A percentile compares a stretch with the other conserved stretches of the same genome.
Evolutionary conservation across 2,797 vertebrate species (phyloP).

Genomic region (Mycteria americana): DNA sequence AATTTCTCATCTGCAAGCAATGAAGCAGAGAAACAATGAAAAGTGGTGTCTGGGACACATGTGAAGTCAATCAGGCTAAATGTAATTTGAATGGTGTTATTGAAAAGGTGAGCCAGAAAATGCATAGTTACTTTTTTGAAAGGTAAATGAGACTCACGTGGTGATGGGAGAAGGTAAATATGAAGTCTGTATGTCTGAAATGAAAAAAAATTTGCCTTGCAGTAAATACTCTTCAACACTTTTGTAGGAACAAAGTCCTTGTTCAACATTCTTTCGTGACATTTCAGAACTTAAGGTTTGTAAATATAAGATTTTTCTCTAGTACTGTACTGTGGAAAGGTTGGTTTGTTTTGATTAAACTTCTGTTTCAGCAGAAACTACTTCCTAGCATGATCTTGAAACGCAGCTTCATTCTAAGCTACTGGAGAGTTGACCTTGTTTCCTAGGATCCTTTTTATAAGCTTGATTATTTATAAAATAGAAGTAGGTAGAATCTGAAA

Average conservation of each 20-base stretch:
- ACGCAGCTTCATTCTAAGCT: neutral
- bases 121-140: neutral
- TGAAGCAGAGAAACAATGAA: neutral
- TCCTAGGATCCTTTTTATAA: neutral
- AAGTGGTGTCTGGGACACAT: neutral
- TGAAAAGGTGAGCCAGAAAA: neutral
- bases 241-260: neutral
- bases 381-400: neutral
- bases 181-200: neutral
- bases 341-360: neutral
- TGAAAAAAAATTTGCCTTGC: neutral
- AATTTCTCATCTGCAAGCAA: neutral
- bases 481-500: neutral
- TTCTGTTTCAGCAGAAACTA: neutral
- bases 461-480: neutral
- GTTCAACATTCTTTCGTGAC: neutral
- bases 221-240: neutral
- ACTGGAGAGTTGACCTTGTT: neutral
- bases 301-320: neutral
- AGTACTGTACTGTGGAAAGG: neutral
- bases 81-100: neutral
- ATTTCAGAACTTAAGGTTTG: neutral
- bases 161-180: neutral
- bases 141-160: neutral
- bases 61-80: neutral